Conservation (phyloP, 92 coral and sea anemone genomes). For the Diadumene lineata region DNA sequence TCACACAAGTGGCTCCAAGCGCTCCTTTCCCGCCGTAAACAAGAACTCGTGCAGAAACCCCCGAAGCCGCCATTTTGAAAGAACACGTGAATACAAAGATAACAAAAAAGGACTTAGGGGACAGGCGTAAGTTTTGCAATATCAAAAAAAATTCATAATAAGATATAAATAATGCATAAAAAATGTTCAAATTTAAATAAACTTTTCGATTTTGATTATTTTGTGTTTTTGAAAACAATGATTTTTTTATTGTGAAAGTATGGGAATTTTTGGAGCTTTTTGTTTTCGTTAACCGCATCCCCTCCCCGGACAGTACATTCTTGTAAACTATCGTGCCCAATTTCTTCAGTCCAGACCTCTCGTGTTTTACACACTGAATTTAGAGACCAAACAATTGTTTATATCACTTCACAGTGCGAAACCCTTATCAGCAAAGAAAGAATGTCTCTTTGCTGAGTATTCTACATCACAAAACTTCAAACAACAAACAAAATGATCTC, state of each 20-base stretch:
- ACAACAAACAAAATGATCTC: neutral
- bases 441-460: slow-evolving; percentile 4
- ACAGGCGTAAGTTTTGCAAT: neutral
- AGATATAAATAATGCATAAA: too few relatives aligned
- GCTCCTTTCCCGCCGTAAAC: slow-evolving; percentile 99
- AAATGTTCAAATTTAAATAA: too few relatives aligned
- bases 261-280: neutral
- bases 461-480: neutral
- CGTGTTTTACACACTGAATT: slow-evolving; percentile 17
- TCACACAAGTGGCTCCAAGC: slow-evolving; percentile 88
- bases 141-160: too few relatives aligned
- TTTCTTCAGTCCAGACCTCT: slow-evolving; percentile 39
- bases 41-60: slow-evolving; percentile 68
- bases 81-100: slow-evolving; percentile 57
- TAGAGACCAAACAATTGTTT: slow-evolving; percentile 44
- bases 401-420: slow-evolving; percentile 33
- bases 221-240: too few relatives aligned
- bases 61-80: slow-evolving; percentile 48
- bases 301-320: slow-evolving; percentile 27
- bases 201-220: too few relatives aligned
- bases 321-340: slow-evolving; percentile 8
- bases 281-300: slow-evolving; percentile 1
- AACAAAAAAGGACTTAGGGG: slow-evolving; percentile 16
- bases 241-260: neutral
- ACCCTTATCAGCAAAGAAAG: slow-evolving; percentile 21